phyloP scores from a whole-genome alignment of 2,888 invertebrate species.

The Hedychridium roseum region DNA sequence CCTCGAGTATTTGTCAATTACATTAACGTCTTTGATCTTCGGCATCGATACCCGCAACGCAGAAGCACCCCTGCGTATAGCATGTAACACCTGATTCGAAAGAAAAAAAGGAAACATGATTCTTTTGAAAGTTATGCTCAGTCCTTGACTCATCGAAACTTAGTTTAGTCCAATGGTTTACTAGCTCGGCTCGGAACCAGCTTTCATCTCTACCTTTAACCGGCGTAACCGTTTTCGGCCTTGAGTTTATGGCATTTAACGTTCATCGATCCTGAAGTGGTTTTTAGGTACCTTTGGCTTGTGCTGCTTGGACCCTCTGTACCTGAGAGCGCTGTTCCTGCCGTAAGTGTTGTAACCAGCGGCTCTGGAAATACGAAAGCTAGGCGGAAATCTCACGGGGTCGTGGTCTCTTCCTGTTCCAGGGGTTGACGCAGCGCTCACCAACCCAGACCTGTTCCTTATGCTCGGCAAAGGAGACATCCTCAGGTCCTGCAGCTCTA shows the following conservation, averaged over 20 bases:
- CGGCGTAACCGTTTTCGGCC: too few species aligned
- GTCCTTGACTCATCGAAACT: not conserved
- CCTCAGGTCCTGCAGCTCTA: constrained; percentile 86
- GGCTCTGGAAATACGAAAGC: constrained; percentile 77
- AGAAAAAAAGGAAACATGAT: too few species aligned
- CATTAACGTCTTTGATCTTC: constrained; percentile 96
- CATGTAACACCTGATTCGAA: constrained; percentile 83
- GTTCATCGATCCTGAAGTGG: not conserved
- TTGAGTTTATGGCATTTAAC: not conserved
- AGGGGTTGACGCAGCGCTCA: constrained; percentile 58
- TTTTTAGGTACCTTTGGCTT: constrained; percentile 53
- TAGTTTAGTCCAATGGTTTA: too few species aligned
- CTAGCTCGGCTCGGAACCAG: too few species aligned
- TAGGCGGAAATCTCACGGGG: constrained; percentile 76
- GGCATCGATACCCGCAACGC: constrained; percentile 90
- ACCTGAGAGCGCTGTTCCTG: constrained; percentile 56
- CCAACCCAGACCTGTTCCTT: constrained; percentile 69
- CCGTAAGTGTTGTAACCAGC: constrained; percentile 56
- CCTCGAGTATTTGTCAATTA: constrained; percentile 97
- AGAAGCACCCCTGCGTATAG: constrained; percentile 83
- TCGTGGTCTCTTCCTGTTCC: constrained; percentile 66
- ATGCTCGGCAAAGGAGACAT: constrained; percentile 86
- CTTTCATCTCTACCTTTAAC: too few species aligned
- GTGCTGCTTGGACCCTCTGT: constrained; percentile 52
- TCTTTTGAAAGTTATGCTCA: constrained; percentile 3